Evolutionary conservation across 2,888 invertebrate genomes (phyloP), one percentile per base, ranked within the genome.

Genomic region (Phortica okadai): DNA sequence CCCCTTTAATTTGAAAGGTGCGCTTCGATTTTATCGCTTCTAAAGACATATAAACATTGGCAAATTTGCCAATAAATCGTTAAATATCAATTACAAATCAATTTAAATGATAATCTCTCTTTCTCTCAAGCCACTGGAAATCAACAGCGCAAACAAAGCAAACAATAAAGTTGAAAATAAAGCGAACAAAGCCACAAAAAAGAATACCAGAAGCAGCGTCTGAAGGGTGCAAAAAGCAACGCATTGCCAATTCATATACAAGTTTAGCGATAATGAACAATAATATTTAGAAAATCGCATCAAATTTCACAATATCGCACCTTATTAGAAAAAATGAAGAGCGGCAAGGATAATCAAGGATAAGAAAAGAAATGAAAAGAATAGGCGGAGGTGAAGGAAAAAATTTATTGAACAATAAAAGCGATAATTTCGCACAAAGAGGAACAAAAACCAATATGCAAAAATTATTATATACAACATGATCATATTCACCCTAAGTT

Each of bases 231-330:
- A 77, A 80, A 81, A 79, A 77, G 80, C 74, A 73, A 42, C 66
- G 67, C 66, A 75, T 33, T 33, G 33, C 33, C 58, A 64, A 64
- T 44, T 25, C n/a, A 50, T 14, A 50, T 14, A 50, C 10, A 8
- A 50, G 10, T 14, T 11, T 8, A 50, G 50, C 50, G 59, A 82
- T 77, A 78, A 77, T 58, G 79, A 78, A 83, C 70, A 56, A n/a
- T 58, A 72, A 74, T 66, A 74, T 54, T 82, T 73, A 73, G 74
- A 82, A 86, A 88, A 84, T 89, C 85, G 87, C 89, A 85, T 87
- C 87, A 82, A 86, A 88, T 87, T 87, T 83, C 89, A 88, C 86
- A 86, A 87, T 87, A 87, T 82, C 81, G 82, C 87, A 86, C 87
- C 86, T 86, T 86, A 88, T 87, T 87, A 84, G 85, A 82, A 83